Evolutionary conservation across 2,113 vertebrate genomes (phyloP).

Genomic region (Datnioides undecimradiatus): DNA sequence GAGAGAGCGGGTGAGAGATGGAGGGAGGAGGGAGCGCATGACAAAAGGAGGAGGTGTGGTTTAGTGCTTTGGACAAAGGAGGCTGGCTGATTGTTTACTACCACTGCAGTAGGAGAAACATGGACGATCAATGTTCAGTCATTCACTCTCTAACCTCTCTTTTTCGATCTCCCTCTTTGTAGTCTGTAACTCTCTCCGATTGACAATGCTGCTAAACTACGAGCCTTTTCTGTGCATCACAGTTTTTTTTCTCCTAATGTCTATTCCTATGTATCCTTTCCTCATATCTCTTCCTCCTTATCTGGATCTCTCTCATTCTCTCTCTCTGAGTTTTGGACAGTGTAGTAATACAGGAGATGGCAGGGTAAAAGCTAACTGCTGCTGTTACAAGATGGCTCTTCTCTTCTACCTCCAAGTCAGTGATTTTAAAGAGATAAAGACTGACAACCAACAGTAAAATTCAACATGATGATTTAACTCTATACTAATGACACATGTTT

Average conservation of each 20-base stretch:
- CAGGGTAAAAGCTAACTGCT: conserved; percentile 32
- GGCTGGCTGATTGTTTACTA: conserved; percentile 83
- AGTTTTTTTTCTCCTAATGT: neutral
- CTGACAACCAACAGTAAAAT: neutral
- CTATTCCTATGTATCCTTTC: neutral
- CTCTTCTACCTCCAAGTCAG: conserved; percentile 10
- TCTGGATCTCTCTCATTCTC: neutral
- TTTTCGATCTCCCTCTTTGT: neutral
- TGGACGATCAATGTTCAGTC: conserved; percentile 40
- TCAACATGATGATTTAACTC: neutral
- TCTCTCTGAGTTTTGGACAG: neutral
- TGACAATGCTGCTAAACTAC: conserved; percentile 9
- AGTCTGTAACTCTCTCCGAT: neutral
- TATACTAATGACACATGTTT: neutral
- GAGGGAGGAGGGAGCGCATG: conserved; percentile 65
- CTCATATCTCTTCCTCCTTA: neutral
- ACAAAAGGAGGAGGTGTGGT: conserved; percentile 85
- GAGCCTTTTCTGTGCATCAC: neutral
- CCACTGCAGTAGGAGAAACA: conserved; percentile 71
- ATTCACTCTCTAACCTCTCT: neutral
- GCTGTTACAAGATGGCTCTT: conserved; percentile 58
- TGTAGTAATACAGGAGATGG: conserved; percentile 27
- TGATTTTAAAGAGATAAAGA: neutral
- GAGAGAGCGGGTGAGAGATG: conserved; percentile 21
- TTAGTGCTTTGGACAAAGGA: conserved; percentile 85